phyloP scores from a whole-genome alignment of 2,113 vertebrate genomes.

The Baryphthengus martii region DNA sequence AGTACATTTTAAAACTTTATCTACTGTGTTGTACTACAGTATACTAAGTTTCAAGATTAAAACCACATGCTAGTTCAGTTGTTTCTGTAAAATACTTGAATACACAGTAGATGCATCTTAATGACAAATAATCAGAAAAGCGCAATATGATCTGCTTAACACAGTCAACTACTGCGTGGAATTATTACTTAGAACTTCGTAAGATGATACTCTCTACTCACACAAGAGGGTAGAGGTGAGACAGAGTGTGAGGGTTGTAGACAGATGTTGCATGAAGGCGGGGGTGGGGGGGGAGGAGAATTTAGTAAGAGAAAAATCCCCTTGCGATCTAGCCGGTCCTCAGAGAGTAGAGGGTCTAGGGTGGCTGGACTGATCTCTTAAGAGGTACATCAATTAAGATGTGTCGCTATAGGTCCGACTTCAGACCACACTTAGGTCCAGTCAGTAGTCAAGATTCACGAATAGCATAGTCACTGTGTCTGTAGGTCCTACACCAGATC shows the following conservation, averaged over 20 bases:
- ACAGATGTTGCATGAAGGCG: too few relatives aligned
- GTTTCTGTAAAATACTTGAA: neutral
- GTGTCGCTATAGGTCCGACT: too few relatives aligned
- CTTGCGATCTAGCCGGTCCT: too few relatives aligned
- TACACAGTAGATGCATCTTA: neutral
- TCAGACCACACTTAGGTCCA: too few relatives aligned
- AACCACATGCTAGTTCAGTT: neutral
- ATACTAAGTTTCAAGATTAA: neutral
- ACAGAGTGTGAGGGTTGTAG: neutral
- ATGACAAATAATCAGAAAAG: neutral
- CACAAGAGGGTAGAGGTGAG: neutral
- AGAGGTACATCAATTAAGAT: too few relatives aligned
- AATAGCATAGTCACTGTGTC: too few relatives aligned
- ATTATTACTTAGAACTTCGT: neutral
- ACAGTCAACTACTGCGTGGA: neutral
- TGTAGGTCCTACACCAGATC: too few relatives aligned
- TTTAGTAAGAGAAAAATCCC: too few relatives aligned
- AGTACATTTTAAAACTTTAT: neutral
- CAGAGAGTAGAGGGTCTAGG: too few relatives aligned
- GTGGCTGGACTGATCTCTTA: too few relatives aligned
- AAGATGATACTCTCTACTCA: neutral
- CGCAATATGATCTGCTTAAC: neutral
- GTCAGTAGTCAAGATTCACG: too few relatives aligned
- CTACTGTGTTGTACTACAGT: neutral
- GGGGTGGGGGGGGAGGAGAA: too few relatives aligned